Percentiles rank a stretch among this genome's conserved stretches.
phyloP scores from a whole-genome alignment of 2,113 vertebrate genomes.

The Tichodroma muraria region DNA sequence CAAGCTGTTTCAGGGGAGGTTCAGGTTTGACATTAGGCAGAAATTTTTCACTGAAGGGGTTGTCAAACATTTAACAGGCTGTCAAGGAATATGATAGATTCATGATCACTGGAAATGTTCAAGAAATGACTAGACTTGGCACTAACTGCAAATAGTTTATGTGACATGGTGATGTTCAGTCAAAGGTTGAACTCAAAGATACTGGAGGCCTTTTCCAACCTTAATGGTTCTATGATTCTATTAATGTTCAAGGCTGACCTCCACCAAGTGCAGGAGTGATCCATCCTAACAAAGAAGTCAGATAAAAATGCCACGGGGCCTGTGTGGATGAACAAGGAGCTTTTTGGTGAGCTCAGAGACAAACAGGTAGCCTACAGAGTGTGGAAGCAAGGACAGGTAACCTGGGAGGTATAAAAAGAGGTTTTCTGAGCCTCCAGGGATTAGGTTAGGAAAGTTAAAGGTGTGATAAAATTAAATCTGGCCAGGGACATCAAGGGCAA shows the following conservation, averaged over 20 bases:
- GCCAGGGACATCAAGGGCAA: background rate
- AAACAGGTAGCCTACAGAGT: background rate
- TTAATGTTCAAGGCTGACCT: background rate
- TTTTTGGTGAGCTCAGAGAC: background rate
- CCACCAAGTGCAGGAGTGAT: background rate
- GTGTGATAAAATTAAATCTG: background rate
- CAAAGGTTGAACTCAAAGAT: background rate
- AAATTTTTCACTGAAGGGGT: background rate
- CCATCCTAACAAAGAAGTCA: background rate
- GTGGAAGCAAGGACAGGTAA: background rate
- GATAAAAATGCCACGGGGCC: background rate
- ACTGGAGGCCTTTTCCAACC: background rate
- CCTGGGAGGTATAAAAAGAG: background rate
- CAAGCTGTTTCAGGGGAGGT: background rate
- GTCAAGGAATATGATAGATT: background rate
- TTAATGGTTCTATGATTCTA: background rate
- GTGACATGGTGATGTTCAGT: background rate
- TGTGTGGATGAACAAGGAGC: background rate
- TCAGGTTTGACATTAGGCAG: background rate
- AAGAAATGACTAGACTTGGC: background rate
- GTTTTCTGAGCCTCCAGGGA: background rate
- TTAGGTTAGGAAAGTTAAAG: background rate
- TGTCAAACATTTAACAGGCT: background rate
- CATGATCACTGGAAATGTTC: background rate
- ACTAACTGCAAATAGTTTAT: background rate